Evolutionary conservation across 2,888 invertebrate species (phyloP).

Genomic region (Oxycera nigricornis): DNA sequence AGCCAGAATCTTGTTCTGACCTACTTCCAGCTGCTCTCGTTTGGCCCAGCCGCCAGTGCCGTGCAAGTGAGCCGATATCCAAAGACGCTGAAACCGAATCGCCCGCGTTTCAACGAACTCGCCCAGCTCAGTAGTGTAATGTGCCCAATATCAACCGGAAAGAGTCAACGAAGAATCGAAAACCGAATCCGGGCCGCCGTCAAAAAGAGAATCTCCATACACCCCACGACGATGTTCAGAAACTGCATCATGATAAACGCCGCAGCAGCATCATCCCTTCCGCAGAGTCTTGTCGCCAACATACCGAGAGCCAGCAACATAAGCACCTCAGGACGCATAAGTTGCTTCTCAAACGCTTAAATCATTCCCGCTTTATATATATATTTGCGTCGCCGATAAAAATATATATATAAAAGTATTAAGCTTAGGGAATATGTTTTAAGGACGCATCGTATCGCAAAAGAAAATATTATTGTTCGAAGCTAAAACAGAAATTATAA

Average conservation of each 20-base stretch:
- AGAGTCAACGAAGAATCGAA: slow-evolving; percentile 43
- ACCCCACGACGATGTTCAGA: slow-evolving; percentile 87
- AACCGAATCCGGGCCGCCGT: slow-evolving; percentile 64
- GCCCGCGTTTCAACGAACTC: neutral
- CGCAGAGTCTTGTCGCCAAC: slow-evolving; percentile 14
- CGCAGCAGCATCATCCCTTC: neutral
- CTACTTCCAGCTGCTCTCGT: too few relatives aligned
- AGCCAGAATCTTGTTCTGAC: too few relatives aligned
- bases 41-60: neutral
- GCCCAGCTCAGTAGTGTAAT: slow-evolving; percentile 44
- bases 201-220: slow-evolving; percentile 89
- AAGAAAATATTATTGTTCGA: slow-evolving; percentile 37
- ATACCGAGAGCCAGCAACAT: slow-evolving; percentile 18
- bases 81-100: neutral
- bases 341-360: slow-evolving; percentile 10
- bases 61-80: neutral
- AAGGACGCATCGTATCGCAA: slow-evolving; percentile 33
- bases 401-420: slow-evolving; percentile 37
- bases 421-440: slow-evolving; percentile 30
- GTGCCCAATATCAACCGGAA: slow-evolving; percentile 47
- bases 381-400: slow-evolving; percentile 26
- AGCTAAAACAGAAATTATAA: neutral
- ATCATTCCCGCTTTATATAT: slow-evolving; percentile 33
- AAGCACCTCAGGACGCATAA: neutral
- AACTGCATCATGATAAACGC: slow-evolving; percentile 63